These are phyloP conservation scores for Mylabris phalerata DNA, from an alignment of 1,140 invertebrate genomes.

Conservation along the genomic window DNA sequence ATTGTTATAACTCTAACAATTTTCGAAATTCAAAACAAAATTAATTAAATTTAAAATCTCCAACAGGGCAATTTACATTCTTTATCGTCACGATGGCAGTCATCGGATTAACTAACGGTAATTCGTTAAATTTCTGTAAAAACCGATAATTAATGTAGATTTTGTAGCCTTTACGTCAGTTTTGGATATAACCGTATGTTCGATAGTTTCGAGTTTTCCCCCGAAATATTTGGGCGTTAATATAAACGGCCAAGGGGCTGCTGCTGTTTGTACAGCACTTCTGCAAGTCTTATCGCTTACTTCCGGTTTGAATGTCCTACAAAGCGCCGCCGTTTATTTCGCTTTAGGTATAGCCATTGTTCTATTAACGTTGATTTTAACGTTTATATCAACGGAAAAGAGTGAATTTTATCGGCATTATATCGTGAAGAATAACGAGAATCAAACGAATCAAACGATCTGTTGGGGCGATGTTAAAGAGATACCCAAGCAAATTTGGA, in stretches of 20 bases:
- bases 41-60: too few species aligned
- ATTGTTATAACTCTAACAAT: too few species aligned
- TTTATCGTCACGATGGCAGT: too few species aligned
- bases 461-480: background rate
- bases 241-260: background rate
- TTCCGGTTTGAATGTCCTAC: background rate
- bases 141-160: background rate
- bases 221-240: background rate
- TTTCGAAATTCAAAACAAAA: too few species aligned
- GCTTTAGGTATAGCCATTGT: background rate
- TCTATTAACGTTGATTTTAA: background rate
- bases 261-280: background rate
- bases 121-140: background rate
- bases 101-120: background rate
- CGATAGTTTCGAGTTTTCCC: background rate
- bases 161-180: background rate
- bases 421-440: background rate
- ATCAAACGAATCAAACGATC: background rate
- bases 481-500: conserved; percentile 1
- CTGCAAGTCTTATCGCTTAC: background rate
- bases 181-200: background rate
- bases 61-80: too few species aligned
- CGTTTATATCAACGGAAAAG: background rate
- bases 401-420: too few species aligned
- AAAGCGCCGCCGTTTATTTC: conserved; percentile 1